Percentiles rank a stretch among this genome's conserved stretches.
Conservation (phyloP, 2,113 vertebrate species). For the Oenanthe oenanthe region DNA sequence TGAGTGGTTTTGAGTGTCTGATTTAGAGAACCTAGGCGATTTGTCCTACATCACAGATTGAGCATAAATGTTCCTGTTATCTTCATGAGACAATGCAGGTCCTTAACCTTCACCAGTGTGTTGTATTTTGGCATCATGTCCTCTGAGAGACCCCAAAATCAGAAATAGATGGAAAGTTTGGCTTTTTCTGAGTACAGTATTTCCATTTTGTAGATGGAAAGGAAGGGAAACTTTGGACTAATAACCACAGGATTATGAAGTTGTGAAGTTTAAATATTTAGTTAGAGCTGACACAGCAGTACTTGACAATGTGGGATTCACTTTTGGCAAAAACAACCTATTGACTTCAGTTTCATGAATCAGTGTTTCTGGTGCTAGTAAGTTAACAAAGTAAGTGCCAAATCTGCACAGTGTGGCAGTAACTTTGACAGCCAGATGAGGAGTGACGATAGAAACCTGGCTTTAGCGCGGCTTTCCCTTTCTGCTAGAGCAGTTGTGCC, state of each 20-base stretch:
- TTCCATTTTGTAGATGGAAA: not conserved
- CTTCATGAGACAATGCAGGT: not conserved
- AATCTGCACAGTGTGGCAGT: not conserved
- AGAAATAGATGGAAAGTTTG: not conserved
- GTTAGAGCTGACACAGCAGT: not conserved
- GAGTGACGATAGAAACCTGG: not conserved
- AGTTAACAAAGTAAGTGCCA: not conserved
- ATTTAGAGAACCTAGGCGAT: not conserved
- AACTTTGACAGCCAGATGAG: not conserved
- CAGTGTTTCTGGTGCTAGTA: not conserved
- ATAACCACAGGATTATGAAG: not conserved
- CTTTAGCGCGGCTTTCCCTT: not conserved
- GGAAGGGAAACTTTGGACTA: not conserved
- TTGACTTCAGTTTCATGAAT: slow-evolving; percentile 9
- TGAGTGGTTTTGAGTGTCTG: not conserved
- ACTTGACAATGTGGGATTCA: not conserved
- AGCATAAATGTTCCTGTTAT: not conserved
- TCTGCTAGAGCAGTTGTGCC: not conserved
- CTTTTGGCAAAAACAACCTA: slow-evolving; percentile 31
- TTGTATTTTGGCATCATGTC: not conserved
- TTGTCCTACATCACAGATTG: not conserved
- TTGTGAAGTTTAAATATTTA: not conserved
- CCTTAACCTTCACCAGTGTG: not conserved
- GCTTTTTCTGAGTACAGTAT: not conserved
- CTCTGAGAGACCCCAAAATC: not conserved